phyloP scores from a whole-genome alignment of 2,888 invertebrate genomes.

The Eudiplozoon nipponicum region DNA sequence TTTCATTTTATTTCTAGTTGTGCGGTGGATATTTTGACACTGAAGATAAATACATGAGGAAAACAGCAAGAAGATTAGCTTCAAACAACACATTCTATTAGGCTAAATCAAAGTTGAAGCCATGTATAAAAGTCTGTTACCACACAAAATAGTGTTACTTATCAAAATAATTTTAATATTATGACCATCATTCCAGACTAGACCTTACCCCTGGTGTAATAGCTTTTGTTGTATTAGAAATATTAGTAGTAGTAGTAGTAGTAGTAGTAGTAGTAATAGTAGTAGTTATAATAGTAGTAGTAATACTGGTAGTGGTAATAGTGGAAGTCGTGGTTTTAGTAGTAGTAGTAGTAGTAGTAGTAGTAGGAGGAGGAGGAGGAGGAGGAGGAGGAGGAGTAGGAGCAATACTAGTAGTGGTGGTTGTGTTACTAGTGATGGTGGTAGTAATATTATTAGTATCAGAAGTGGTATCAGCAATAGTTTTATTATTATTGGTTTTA shows the following conservation, averaged over 20 bases:
- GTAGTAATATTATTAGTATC: neutral
- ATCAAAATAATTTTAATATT: no score
- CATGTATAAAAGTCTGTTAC: no score
- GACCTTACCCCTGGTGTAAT: no score
- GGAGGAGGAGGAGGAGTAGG: neutral
- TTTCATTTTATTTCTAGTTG: no score
- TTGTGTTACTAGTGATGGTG: neutral
- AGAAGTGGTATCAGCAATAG: neutral
- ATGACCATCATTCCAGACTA: no score
- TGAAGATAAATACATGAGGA: no score
- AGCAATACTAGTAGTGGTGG: neutral
- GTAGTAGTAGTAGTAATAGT: conserved; percentile 1
- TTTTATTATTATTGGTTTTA: neutral
- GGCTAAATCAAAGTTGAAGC: no score
- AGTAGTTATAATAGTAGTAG: neutral
- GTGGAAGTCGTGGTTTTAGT: neutral
- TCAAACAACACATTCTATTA: no score
- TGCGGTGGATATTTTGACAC: no score
- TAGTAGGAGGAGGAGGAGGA: neutral
- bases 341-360: conserved; percentile 2
- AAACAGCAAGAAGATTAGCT: no score
- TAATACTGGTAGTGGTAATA: neutral
- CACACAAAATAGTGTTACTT: no score
- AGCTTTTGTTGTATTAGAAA: neutral
- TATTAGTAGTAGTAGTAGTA: neutral